Percentiles rank a stretch among this genome's conserved stretches.
Evolutionary conservation across 1,140 invertebrate genomes (phyloP).

Genomic region (Charaxes varanes): DNA sequence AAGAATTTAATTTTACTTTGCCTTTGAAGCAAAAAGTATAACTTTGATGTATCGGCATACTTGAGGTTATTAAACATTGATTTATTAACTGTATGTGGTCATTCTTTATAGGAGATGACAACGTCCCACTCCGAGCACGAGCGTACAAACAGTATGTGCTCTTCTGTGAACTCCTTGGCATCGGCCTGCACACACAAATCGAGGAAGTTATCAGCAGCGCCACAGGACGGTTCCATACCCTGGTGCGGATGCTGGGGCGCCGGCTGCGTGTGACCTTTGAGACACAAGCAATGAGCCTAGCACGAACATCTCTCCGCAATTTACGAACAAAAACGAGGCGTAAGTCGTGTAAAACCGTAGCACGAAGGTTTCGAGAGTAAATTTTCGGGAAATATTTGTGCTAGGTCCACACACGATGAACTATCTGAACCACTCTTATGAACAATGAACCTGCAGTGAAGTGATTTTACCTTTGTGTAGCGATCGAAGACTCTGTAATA

Average conservation of each 20-base stretch:
- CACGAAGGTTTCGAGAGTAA: too few species aligned
- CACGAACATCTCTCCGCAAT: not conserved
- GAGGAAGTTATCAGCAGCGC: conserved; percentile 76
- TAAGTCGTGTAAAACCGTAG: not conserved
- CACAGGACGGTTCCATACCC: conserved; percentile 82
- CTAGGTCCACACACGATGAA: too few species aligned
- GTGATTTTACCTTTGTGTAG: too few species aligned
- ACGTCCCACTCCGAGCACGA: conserved; percentile 79
- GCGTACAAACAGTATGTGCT: conserved; percentile 80
- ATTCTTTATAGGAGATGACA: conserved; percentile 66
- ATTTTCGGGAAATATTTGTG: too few species aligned
- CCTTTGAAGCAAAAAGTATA: too few species aligned
- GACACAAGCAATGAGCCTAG: not conserved
- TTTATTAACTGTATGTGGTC: not conserved
- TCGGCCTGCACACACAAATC: conserved; percentile 76
- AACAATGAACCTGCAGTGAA: too few species aligned
- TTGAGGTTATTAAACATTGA: not conserved
- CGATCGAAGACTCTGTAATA: too few species aligned
- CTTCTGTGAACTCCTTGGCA: conserved; percentile 74
- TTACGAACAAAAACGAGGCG: not conserved
- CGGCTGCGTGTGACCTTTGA: conserved; percentile 79
- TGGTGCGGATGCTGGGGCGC: conserved; percentile 94
- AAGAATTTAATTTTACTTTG: too few species aligned
- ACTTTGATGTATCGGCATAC: too few species aligned
- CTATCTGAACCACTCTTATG: too few species aligned